Evolutionary conservation across 2,797 vertebrate genomes (phyloP).

Genomic region (Todus mexicanus): DNA sequence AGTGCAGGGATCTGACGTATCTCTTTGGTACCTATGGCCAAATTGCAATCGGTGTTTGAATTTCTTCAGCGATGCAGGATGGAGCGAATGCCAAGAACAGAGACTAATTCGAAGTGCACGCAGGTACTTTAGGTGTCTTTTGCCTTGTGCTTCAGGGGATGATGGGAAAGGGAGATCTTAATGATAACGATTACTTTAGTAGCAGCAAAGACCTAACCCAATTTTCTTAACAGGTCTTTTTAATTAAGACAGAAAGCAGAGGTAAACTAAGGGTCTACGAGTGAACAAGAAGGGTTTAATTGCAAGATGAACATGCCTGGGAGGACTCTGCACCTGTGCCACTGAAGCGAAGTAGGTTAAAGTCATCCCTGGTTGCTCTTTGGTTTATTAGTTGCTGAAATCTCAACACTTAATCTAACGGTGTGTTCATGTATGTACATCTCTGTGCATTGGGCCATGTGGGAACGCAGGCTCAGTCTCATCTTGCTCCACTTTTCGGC

Average conservation of each 20-base stretch:
- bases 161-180: not conserved
- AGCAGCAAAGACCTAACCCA: not conserved
- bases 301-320: not conserved
- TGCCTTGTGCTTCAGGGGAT: not conserved
- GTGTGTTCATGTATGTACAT: not conserved
- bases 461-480: not conserved
- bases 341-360: not conserved
- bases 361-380: not conserved
- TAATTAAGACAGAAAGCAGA: not conserved
- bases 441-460: not conserved
- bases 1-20: not conserved
- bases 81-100: not conserved
- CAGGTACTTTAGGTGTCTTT: not conserved
- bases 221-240: not conserved
- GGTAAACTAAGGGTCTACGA: not conserved
- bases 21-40: not conserved
- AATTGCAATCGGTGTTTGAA: not conserved
- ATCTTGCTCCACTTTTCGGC: not conserved
- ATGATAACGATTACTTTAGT: not conserved
- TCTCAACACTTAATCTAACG: not conserved
- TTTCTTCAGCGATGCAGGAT: not conserved
- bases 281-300: not conserved
- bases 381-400: not conserved
- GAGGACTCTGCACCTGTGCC: not conserved
- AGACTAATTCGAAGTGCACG: not conserved